Percentiles rank a stretch among this genome's conserved stretches.
These are phyloP conservation scores for Spisula solida DNA, from an alignment of 2,888 invertebrate species.

Conservation along the genomic window DNA sequence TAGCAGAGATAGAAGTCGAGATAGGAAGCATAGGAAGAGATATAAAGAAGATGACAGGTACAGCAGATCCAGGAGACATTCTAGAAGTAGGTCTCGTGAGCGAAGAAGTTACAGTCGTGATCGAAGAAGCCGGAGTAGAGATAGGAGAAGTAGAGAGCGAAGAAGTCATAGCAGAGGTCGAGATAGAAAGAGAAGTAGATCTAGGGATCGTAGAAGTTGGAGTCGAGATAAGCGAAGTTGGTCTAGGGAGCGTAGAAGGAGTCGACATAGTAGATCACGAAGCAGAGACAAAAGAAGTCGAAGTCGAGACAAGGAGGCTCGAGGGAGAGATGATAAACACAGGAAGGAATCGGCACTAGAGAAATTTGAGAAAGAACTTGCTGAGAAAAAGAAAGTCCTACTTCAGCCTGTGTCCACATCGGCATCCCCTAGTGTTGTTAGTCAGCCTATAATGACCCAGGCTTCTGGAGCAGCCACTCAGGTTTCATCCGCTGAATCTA, in stretches of 20 bases:
- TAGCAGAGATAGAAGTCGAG: slow-evolving; percentile 55
- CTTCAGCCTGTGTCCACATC: slow-evolving; percentile 50
- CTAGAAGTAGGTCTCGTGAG: slow-evolving; percentile 52
- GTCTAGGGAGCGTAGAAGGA: slow-evolving; percentile 57
- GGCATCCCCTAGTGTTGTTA: slow-evolving; percentile 30
- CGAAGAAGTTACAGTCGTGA: slow-evolving; percentile 44
- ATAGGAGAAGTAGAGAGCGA: slow-evolving; percentile 51
- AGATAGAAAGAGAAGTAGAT: slow-evolving; percentile 53
- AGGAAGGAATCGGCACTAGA: slow-evolving; percentile 66
- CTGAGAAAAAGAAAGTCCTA: slow-evolving; percentile 65
- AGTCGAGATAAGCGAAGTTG: slow-evolving; percentile 50
- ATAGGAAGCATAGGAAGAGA: slow-evolving; percentile 38
- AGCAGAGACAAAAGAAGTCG: slow-evolving; percentile 58
- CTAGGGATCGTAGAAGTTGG: slow-evolving; percentile 57
- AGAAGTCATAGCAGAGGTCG: slow-evolving; percentile 49
- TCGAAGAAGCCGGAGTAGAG: slow-evolving; percentile 56
- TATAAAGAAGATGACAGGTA: slow-evolving; percentile 27
- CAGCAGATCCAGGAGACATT: slow-evolving; percentile 44
- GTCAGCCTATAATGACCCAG: slow-evolving; percentile 28
- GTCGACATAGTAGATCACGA: slow-evolving; percentile 58
- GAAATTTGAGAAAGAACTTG: slow-evolving; percentile 70
- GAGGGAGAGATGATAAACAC: slow-evolving; percentile 47
- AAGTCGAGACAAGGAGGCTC: slow-evolving; percentile 39
- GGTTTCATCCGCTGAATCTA: slow-evolving; percentile 31
- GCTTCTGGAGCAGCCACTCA: slow-evolving; percentile 30